Base-by-base conservation (phyloP, 2,888 invertebrate genomes). In the Epistrophe grossulariae region DNA sequence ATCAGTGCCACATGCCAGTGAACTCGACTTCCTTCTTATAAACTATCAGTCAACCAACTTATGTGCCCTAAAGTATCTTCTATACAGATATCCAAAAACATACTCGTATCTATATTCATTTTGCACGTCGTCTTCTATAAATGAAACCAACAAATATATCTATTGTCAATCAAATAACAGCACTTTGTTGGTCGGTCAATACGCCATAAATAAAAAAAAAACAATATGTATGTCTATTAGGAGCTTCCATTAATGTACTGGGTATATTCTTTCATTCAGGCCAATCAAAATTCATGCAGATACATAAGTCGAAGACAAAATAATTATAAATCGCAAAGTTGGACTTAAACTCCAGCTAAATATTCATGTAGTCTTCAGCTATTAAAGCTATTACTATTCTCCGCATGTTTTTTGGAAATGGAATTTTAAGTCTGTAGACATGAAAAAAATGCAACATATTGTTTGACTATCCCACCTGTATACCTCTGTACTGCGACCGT, bases 1-100 rank as follows among this genome's bases (percentile, higher is more conserved):
- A 84, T 28, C 40, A 59, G 35, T 31, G 80, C 80, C 84, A 84
- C 77, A 19, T 31, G 80, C 77, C 84, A 84, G 72, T 80, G 79
- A 84, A 80, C 80, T 68, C 48, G 11, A 73, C 77, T 81, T 80
- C 84, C 80, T 81, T 28, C 70, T 55, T 52, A 55, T 31, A 31
- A 28, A 28, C 52, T 7, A 70, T 15, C 6, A 24, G 2, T 0
- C 13, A 40, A 11, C n/a, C 8, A 13, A 19, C 52, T 52, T 28
- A n/a, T 13, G 15, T 72, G n/a, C 19, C 15, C 50, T 28, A 17
- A 71, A 45, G 35, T 17, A 31, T 50, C 45, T 31, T 50, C 45
- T 31, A n/a, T n/a, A n/a, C 17, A 72, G 48, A 72, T 72, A 59
- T 72, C 68, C 45, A 80, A 76, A 70, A 77, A 48, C 38, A 17